Percentiles rank a stretch among this genome's conserved stretches.
These are phyloP conservation scores for Cryptocephalus moraei DNA, from an alignment of 2,888 invertebrate species.

Conservation along the genomic window DNA sequence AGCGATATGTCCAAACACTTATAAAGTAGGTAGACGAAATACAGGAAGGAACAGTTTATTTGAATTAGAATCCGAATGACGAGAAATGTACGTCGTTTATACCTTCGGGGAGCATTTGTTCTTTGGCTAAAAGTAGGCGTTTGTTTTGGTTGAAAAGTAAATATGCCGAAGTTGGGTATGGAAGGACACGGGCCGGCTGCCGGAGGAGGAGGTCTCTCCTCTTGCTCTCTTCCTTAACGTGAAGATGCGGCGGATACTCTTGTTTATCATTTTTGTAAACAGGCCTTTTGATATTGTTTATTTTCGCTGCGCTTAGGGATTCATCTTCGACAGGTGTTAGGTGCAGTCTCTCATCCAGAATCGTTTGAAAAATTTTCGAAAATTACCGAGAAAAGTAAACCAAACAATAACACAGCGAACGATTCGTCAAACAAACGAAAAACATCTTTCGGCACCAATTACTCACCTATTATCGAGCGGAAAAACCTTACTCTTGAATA, in stretches of 20 bases:
- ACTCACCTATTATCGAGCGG: too few species aligned
- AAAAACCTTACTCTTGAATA: too few species aligned
- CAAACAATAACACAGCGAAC: too few species aligned
- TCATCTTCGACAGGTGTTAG: neutral
- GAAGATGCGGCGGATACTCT: neutral
- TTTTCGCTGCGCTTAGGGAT: neutral
- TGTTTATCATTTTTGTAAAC: neutral
- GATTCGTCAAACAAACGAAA: too few species aligned
- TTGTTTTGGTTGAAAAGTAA: slow-evolving; percentile 30
- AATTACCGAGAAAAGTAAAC: too few species aligned
- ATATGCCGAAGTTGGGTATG: slow-evolving; percentile 20
- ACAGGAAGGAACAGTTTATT: slow-evolving; percentile 18
- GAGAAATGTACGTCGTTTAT: slow-evolving; percentile 12
- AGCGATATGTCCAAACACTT: slow-evolving; percentile 4
- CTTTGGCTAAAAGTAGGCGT: slow-evolving; percentile 20
- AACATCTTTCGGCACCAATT: too few species aligned
- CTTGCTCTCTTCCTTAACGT: neutral
- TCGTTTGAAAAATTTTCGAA: too few species aligned
- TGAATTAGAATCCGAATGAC: slow-evolving; percentile 13
- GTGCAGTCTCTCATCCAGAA: neutral
- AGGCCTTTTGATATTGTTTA: neutral
- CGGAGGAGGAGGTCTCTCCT: neutral
- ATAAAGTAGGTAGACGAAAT: slow-evolving; percentile 12
- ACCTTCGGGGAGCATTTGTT: slow-evolving; percentile 18
- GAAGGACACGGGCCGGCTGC: slow-evolving; percentile 25